Evolutionary conservation across 2,888 invertebrate genomes (phyloP), one percentile per base, ranked within the genome.

Genomic region (Idaea aversata): DNA sequence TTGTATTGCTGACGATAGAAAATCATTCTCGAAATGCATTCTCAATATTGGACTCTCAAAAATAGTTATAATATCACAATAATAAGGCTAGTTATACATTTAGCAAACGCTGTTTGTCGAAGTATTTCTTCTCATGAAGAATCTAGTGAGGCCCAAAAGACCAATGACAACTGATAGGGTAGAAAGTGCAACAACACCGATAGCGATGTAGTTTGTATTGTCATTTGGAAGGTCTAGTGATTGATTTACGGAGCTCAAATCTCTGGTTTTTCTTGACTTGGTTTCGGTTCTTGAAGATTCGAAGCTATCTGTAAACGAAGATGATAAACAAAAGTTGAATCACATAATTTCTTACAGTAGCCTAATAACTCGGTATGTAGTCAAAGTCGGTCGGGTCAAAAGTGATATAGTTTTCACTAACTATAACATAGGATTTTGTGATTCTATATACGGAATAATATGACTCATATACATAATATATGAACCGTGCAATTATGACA

Each of bases 281-380:
- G 91, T 88, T 64, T 85, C 79, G 1, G 88, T 90, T 67, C 87
- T 81, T 10, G 85, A 77, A 61, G 84, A 91, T 66, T 91, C 90
- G 67, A 91, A 88, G 64, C 83, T 82, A 77, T 88, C 93, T 93
- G 87, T 61, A 86, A 89, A 65, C 66, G 61, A 47, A 60, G 61
- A 15, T 13, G 13, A 34, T 0, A 34, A 10, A 13, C 58, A 34
- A 59, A 0, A 2, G 36, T 34, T 57, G 34, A 36, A 13, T 4
- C 3, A 47, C n/a, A 47, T 7, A n/a, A 15, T 58, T 15, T 58
- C 5, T n/a, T 15, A 13, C 15, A 58, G 15, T 5, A 16, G 0
- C 15, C 7, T 57, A 57, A 58, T 16, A 58, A 15, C 3, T 58
- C 5, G 15, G 6, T 16, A 58, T 7, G 58, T 15, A 58, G 6